Evolutionary conservation across 2,113 vertebrate species (phyloP).

Genomic region (Nesogale talazaci): DNA sequence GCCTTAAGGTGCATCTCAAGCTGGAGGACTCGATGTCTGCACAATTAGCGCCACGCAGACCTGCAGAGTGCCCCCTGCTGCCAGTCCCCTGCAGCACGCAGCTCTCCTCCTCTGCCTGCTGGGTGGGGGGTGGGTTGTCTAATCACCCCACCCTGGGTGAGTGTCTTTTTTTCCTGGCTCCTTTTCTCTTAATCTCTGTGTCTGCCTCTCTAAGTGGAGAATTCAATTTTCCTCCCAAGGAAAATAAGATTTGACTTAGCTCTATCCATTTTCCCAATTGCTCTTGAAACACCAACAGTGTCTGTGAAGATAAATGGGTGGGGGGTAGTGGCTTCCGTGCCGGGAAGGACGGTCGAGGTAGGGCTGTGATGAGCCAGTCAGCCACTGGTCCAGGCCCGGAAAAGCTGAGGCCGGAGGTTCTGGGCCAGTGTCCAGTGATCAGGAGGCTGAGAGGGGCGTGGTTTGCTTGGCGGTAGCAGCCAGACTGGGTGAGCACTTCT

Average conservation of each 20-base stretch:
- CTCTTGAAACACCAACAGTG: constrained; percentile 43
- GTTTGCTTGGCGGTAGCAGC: too few relatives aligned
- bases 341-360: background rate
- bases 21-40: background rate
- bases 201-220: constrained; percentile 66
- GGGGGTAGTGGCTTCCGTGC: background rate
- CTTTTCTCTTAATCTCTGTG: constrained; percentile 46
- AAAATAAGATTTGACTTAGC: constrained; percentile 76
- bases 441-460: background rate
- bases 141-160: background rate
- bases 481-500: background rate
- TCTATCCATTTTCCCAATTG: constrained; percentile 64
- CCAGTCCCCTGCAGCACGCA: accelerated
- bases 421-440: background rate
- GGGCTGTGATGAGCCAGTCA: background rate
- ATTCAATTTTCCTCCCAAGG: constrained; percentile 67
- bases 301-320: background rate
- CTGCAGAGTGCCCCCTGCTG: too few relatives aligned
- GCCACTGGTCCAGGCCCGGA: accelerated
- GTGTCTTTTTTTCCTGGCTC: background rate
- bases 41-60: too few relatives aligned
- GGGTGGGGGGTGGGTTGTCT: background rate
- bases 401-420: background rate
- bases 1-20: background rate
- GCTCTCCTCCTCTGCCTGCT: background rate